Percentiles rank a stretch among this genome's conserved stretches.
Evolutionary conservation across 1,140 invertebrate genomes (phyloP).

Genomic region (Polyergus mexicanus): DNA sequence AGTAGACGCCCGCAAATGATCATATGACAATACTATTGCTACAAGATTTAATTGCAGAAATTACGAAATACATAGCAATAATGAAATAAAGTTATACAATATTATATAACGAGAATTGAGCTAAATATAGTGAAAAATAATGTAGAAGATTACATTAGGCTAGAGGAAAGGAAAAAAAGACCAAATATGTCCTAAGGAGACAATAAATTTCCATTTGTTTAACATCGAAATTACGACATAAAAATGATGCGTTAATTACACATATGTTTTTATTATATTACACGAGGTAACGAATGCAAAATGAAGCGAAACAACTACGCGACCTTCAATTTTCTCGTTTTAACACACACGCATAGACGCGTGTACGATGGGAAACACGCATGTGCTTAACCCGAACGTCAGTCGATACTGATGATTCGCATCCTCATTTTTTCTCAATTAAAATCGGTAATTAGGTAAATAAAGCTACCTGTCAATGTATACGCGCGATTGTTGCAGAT

Average conservation of each 20-base stretch:
- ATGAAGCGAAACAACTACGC: not conserved
- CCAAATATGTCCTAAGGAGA: no score
- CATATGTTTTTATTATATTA: slow-evolving; percentile 15
- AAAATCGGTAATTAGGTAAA: slow-evolving; percentile 77
- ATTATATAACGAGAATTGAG: no score
- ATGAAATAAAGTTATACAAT: no score
- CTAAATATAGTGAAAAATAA: no score
- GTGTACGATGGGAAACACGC: slow-evolving; percentile 33
- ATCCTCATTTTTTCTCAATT: slow-evolving; percentile 66
- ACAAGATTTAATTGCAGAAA: no score
- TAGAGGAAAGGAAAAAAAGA: no score
- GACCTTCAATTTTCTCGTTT: slow-evolving; percentile 48
- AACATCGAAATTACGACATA: slow-evolving; percentile 5
- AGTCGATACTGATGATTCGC: slow-evolving; percentile 64
- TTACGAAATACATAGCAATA: no score
- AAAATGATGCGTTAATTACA: slow-evolving; percentile 16
- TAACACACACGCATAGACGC: not conserved
- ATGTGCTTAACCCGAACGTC: slow-evolving; percentile 57
- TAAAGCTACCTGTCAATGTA: slow-evolving; percentile 73
- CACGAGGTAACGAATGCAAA: not conserved
- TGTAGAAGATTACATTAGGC: no score
- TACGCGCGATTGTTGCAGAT: slow-evolving; percentile 65
- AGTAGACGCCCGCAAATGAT: no score
- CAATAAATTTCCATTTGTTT: not conserved
- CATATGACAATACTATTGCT: no score